Base-by-base conservation (phyloP, 2,888 invertebrate species). In the Hydraecia micacea region DNA sequence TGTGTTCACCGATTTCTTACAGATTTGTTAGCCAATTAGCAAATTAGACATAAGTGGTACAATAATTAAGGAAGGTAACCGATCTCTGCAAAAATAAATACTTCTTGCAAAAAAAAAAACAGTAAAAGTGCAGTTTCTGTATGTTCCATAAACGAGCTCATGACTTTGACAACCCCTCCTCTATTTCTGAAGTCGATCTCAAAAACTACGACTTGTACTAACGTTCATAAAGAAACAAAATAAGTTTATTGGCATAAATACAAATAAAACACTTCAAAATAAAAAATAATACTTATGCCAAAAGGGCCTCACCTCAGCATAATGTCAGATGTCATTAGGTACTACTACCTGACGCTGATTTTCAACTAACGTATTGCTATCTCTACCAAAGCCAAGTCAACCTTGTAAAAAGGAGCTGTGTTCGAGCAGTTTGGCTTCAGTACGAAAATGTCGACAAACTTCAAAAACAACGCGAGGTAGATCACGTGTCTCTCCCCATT, bases 1-100 rank as follows among this genome's bases (percentile, higher is more conserved):
- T 25, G 6, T 36, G 5, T 75, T 55, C 28, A 42, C 21, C 3
- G 39, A 58, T 58, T 32, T 75, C 13, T n/a, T 25, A 2, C 15
- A n/a, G 42, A 58, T n/a, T 58, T 46, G 1, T 46, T 21, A 18
- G 6, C 4, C 13, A 75, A 9, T 60, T 49, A 62, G n/a, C 11
- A 62, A 80, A 7, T 42, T 15, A 79, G 15, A 7, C 32, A 32
- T 1, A 32, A 39, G 68, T 67, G 67, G 77, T 39, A 67, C 36
- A 28, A 36, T 28, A 1, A 36, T 28, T 36, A 25, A 28, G 21
- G 46, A 75, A 36, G 60, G 28, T 60, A 36, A 49, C 6, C 18
- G 58, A 11, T 58, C 5, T 42, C 25, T 28, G 3, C 13, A 75
- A 9, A 46, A 32, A 32, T 18, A 25, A 1, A 9, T 39, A 28